Conservation (phyloP, 1,140 invertebrate species). For the Drosophila arizonae region DNA sequence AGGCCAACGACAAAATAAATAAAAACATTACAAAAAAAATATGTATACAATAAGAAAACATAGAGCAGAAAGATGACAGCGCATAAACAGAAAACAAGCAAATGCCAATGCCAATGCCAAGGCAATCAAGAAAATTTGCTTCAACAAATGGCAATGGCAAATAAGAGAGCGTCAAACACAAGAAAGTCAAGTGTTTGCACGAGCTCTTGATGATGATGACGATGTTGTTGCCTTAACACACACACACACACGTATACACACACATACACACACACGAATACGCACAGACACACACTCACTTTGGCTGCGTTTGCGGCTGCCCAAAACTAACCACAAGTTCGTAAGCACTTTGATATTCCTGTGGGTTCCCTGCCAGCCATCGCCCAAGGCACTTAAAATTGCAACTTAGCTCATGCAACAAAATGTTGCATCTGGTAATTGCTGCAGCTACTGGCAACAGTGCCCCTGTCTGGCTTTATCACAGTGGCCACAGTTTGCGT, state of each 20-base stretch:
- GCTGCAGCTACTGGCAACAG: slow-evolving; percentile 1
- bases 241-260: slow-evolving; percentile 10
- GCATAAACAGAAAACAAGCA: slow-evolving; percentile 67
- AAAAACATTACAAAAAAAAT: background rate
- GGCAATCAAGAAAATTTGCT: slow-evolving; percentile 75
- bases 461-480: slow-evolving; percentile 16
- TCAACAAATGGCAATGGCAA: slow-evolving; percentile 69
- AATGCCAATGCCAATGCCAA: slow-evolving; percentile 69
- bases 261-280: background rate
- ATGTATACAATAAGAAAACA: slow-evolving; percentile 38
- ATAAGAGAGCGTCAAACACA: slow-evolving; percentile 51
- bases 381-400: slow-evolving; percentile 17
- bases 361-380: slow-evolving; percentile 13
- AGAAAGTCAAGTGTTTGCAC: slow-evolving; percentile 61
- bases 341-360: slow-evolving; percentile 27
- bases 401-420: slow-evolving; percentile 18
- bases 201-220: slow-evolving; percentile 29
- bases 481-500: slow-evolving; percentile 19
- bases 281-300: background rate
- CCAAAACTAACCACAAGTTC: slow-evolving; percentile 33
- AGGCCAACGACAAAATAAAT: slow-evolving; percentile 1
- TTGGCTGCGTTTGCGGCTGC: background rate
- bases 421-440: slow-evolving; percentile 23
- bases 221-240: slow-evolving; percentile 10
- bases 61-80: slow-evolving; percentile 63